Conservation (phyloP, 2,797 vertebrate species). For the Rhincodon typus region DNA sequence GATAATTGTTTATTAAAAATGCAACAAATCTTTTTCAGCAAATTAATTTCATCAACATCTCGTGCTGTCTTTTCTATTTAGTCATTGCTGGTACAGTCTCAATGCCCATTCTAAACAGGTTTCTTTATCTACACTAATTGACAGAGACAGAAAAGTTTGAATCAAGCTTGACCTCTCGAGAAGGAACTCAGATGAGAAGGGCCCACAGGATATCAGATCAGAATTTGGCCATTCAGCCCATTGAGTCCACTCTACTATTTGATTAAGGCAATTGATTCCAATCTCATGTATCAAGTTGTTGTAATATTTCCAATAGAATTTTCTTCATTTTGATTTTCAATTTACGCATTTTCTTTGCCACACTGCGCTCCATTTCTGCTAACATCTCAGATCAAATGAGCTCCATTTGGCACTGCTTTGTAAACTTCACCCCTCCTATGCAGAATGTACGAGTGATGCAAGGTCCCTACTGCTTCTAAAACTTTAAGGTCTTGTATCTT, state of each 20-base stretch:
- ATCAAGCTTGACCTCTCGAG: not conserved
- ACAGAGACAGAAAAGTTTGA: not conserved
- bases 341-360: not conserved
- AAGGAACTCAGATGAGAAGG: not conserved
- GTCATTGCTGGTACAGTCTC: not conserved
- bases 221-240: no score
- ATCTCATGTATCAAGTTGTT: not conserved
- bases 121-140: constrained; percentile 10
- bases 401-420: not conserved
- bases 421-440: not conserved
- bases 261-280: not conserved
- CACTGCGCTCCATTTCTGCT: not conserved
- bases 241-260: no score
- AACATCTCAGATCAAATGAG: not conserved
- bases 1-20: not conserved
- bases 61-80: not conserved
- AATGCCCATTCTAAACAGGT: not conserved
- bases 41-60: not conserved
- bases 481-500: not conserved
- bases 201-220: no score
- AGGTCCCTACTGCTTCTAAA: not conserved
- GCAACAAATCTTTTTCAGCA: not conserved
- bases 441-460: not conserved
- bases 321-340: not conserved
- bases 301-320: not conserved